Evolutionary conservation across 2,113 vertebrate species (phyloP), one percentile per base, ranked within the genome.

Genomic region (Menura novaehollandiae): DNA sequence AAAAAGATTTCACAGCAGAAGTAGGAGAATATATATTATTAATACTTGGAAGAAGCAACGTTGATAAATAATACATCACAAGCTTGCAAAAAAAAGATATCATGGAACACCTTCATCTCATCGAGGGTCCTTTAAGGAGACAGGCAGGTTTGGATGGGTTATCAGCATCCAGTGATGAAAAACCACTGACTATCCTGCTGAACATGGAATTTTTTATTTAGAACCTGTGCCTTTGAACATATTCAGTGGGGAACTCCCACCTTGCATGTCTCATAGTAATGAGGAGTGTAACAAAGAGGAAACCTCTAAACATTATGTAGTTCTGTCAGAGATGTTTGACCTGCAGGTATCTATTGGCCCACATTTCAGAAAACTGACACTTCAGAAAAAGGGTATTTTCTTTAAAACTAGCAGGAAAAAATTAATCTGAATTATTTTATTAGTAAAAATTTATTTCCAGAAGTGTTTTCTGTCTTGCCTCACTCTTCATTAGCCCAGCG

Each of bases 21-120:
- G 52, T 68, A 32, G 22, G 12, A 94, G 75, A 67, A 73, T 27
- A 90, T 96, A 9, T 39, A 86, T 93, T 91, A 95, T 96, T 95
- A 88, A 94, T 92, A 74, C 27, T 80, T 86, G 27, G 35, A 93
- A 88, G 82, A 59, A 86, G 39, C 51, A 93, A 55, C 16, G 26
- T 15, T 83, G 75, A 71, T 96, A 84, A 96, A 94, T 95, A 95
- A 96, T 93, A 88, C 68, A 97, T 97, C 81, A 94, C 13, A 96
- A 77, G 17, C 64, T 78, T 91, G 43, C 27, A 10, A 84, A 82
- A 92, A 84, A 91, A 46, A 21, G 2, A 5, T 33, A 51, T 69
- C 58, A n/a, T 0, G 0, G 60, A 93, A 75, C 58, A 87, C 86
- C 80, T 95, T 95, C 66, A 81, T 95, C 89, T 91, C 69, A 37